A percentile compares a stretch with the other conserved stretches of the same genome.
phyloP scores from a whole-genome alignment of 2,113 vertebrate genomes.

The Lagopus leucura region DNA sequence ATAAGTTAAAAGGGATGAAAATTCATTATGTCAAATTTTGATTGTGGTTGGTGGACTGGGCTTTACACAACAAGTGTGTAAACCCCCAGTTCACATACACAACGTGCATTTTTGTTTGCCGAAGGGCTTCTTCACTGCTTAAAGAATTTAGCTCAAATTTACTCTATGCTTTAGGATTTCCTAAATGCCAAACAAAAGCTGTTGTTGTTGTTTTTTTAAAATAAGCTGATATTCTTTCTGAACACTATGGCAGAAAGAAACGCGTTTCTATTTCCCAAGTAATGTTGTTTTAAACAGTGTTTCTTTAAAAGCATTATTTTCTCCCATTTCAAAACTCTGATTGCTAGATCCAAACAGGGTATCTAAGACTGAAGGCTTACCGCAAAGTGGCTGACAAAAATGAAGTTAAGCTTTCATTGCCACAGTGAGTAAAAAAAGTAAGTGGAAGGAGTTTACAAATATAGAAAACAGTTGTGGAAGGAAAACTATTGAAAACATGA shows the following conservation, averaged over 20 bases:
- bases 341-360: neutral
- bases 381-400: slow-evolving; percentile 9
- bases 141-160: neutral
- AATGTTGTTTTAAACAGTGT: neutral
- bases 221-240: neutral
- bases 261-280: neutral
- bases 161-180: neutral
- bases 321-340: neutral
- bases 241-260: neutral
- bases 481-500: neutral
- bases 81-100: neutral
- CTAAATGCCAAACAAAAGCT: slow-evolving; percentile 3
- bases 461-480: neutral
- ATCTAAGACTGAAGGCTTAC: neutral
- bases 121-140: neutral
- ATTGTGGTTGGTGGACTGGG: neutral
- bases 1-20: neutral
- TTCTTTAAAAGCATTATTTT: neutral
- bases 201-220: neutral
- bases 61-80: neutral
- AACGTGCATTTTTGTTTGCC: neutral
- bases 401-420: neutral
- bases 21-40: neutral
- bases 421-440: neutral
- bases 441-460: neutral